Base-by-base conservation (phyloP, 2,888 invertebrate species). In the Rhingia campestris region DNA sequence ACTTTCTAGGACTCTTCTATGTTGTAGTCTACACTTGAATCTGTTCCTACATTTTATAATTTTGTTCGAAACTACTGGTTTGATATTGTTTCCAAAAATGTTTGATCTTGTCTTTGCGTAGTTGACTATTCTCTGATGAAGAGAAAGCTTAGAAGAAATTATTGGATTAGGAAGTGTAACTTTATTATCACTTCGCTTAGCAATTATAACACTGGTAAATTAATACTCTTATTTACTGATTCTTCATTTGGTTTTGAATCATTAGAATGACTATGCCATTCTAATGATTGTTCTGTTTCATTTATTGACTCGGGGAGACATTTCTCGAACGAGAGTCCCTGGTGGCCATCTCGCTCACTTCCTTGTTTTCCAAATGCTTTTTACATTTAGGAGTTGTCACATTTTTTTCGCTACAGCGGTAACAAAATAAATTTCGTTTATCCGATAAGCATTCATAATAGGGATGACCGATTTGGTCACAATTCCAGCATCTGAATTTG, bases 291-390 rank as follows among this genome's bases (percentile, higher is more conserved):
- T n/a, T n/a, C n/a, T n/a, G n/a, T n/a, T n/a, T n/a, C n/a, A n/a
- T n/a, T n/a, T n/a, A 39, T 39, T 30, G 22, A 30, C 22, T 58
- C 56, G 56, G 56, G 39, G 56, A 14, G 6, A 2, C 39, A 2
- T 22, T 5, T 10, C 4, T 4, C 4, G 56, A 58, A 58, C 39
- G 56, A 58, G 39, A 58, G 39, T 58, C 41, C 56, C 56, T 39
- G 39, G 56, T 39, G 41, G 56, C 56, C 56, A 39, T 58, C 41
- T 58, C 56, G 56, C 56, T 41, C 56, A 22, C 56, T n/a, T 4
- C 9, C 37, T 39, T 58, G 56, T 58, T 58, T 58, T 39, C 30
- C 39, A 22, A 37, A 39, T 58, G 56, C 4, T 58, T 58, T 10
- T 14, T 35, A 22, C 56, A 41, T 9, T 41, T 35, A 3, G 39